Evolutionary conservation across 2,113 vertebrate genomes (phyloP).

Genomic region (Rhineura floridana): DNA sequence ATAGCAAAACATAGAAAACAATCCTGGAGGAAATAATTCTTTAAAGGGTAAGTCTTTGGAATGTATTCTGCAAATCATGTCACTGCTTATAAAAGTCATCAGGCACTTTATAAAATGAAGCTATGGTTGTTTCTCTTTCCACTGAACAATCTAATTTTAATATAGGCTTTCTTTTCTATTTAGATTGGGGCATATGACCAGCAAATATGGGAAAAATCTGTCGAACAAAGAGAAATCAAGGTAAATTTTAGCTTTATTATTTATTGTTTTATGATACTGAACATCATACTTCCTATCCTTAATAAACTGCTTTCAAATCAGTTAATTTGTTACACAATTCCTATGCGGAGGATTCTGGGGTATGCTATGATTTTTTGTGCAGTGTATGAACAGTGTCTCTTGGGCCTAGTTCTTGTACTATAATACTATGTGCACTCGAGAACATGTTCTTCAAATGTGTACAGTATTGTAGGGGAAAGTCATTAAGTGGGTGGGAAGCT

Average conservation of each 20-base stretch:
- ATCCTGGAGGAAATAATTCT: not conserved
- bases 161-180: conserved; percentile 43
- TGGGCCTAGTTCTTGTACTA: not conserved
- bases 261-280: not conserved
- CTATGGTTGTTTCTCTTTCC: not conserved
- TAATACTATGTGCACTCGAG: not conserved
- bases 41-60: not conserved
- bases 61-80: not conserved
- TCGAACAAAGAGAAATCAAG: conserved; percentile 99
- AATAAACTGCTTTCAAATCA: not conserved
- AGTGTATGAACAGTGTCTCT: not conserved
- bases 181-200: conserved; percentile 99
- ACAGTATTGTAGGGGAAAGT: not conserved
- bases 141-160: conserved; percentile 31
- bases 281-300: not conserved
- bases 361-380: not conserved
- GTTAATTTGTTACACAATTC: not conserved
- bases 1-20: not conserved
- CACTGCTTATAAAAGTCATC: too few relatives aligned
- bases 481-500: not conserved
- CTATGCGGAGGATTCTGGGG: not conserved
- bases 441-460: not conserved
- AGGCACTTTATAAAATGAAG: not conserved
- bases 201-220: conserved; percentile 99
- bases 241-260: conserved; percentile 66